These are phyloP conservation scores for Erethizon dorsatum DNA, from an alignment of 2,797 vertebrate genomes.

Conservation along the genomic window DNA sequence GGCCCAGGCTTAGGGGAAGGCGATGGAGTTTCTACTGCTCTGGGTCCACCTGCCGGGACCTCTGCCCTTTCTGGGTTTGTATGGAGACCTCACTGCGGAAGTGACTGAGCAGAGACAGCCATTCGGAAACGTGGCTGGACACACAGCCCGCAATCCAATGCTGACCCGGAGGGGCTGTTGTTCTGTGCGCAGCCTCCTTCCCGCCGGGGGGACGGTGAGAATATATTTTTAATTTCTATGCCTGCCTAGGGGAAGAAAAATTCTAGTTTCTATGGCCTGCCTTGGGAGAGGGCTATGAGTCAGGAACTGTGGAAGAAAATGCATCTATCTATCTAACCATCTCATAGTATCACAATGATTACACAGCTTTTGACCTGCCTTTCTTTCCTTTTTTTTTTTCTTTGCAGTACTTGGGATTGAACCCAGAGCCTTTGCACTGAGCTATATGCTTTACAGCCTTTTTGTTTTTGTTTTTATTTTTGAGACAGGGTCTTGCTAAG, in stretches of 20 bases:
- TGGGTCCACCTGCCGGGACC: not conserved
- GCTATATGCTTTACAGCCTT: not conserved
- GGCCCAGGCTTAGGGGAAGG: not conserved
- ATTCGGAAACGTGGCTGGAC: not conserved
- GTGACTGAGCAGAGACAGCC: not conserved
- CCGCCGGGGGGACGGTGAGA: not conserved
- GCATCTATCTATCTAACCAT: too few relatives aligned
- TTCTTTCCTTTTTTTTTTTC: not conserved
- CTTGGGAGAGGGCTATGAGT: not conserved
- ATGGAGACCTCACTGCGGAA: too few relatives aligned
- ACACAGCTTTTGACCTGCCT: not conserved
- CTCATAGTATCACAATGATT: not conserved
- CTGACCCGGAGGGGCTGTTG: too few relatives aligned
- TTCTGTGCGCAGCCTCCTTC: not conserved
- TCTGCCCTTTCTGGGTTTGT: not conserved
- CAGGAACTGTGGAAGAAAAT: not conserved
- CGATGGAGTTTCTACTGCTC: not conserved
- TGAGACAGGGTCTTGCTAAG: not conserved
- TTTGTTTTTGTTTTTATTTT: not conserved
- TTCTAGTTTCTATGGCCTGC: not conserved
- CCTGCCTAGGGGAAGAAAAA: not conserved
- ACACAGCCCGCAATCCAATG: too few relatives aligned
- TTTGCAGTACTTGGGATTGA: not conserved
- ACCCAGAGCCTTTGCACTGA: not conserved
- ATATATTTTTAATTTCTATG: not conserved